Percentiles rank a stretch among this genome's conserved stretches.
These are phyloP conservation scores for Stegastes partitus DNA, from an alignment of 2,113 vertebrate species.

Conservation along the genomic window DNA sequence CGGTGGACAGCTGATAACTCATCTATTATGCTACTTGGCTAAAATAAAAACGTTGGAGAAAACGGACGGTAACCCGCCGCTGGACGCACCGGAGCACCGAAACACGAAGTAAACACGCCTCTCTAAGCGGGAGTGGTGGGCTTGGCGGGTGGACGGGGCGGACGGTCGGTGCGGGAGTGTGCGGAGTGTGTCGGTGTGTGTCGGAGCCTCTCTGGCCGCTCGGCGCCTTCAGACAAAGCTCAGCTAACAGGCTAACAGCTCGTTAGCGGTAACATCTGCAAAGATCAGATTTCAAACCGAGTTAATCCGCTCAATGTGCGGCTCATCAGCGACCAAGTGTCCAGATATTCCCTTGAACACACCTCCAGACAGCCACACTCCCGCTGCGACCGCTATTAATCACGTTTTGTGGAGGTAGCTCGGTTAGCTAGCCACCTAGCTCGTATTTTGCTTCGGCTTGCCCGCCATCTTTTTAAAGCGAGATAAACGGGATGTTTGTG, in stretches of 20 bases:
- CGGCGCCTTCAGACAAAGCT: constrained; percentile 90
- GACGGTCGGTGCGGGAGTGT: not conserved
- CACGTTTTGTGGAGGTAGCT: constrained; percentile 43
- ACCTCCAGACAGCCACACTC: not conserved
- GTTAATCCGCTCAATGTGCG: fast-evolving
- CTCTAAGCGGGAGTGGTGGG: constrained; percentile 64
- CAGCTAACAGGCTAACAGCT: constrained; percentile 72
- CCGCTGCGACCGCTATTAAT: not conserved
- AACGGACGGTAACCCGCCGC: constrained; percentile 86
- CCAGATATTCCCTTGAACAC: not conserved
- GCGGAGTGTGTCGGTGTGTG: constrained; percentile 42
- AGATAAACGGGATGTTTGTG: constrained; percentile 71
- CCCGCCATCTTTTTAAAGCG: constrained; percentile 95
- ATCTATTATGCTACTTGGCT: constrained; percentile 95
- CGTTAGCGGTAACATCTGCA: constrained; percentile 51
- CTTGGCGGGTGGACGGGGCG: constrained; percentile 58
- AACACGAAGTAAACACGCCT: constrained; percentile 86
- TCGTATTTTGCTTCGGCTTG: constrained; percentile 78
- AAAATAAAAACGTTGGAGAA: constrained; percentile 90
- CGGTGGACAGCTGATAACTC: constrained; percentile 86
- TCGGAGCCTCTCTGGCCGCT: constrained; percentile 77
- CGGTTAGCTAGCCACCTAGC: constrained; percentile 61
- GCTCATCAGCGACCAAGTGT: not conserved
- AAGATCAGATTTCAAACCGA: not conserved
- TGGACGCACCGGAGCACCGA: constrained; percentile 87